Evolutionary conservation across 2,797 vertebrate genomes (phyloP), one percentile per base, ranked within the genome.

Genomic region (Ctenochaetus hawaiiensis): DNA sequence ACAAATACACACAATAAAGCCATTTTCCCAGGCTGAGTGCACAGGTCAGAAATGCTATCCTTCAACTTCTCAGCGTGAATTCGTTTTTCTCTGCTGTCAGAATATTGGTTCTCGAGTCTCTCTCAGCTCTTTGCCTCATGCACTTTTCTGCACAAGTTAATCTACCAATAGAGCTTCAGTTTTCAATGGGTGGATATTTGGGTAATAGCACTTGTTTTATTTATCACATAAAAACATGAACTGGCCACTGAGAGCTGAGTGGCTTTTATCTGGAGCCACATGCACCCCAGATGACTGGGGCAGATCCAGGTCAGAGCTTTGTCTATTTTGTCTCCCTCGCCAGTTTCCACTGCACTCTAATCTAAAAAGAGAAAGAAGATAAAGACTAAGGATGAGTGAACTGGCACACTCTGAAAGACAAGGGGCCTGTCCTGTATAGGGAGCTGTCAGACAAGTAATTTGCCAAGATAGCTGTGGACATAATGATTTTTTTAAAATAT

Each of bases 1-100:
- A 81, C 10, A 72, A 67, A 80, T 23, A 60, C 30, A 54, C 77
- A 78, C 74, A 81, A 66, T 77, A 18, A 71, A 84, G 66, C 6
- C 13, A 69, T 85, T 82, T 49, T 51, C 59, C 52, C 47, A 37
- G 73, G 57, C 44, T 73, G 61, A 75, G 72, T 67, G 67, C 69
- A 69, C 79, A 73, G 77, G 80, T 88, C 75, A 83, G 54, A 48
- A 8, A 65, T n/a, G 63, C 57, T 26, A 59, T 72, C 79, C 68
- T 44, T 72, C 58, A 60, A 41, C 44, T 72, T 62, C 74, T 65
- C 41, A 44, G 63, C 54, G 1, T 56, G 18, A 71, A 43, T 51
- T 58, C 17, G 8, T 48, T 58, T 5, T 58, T 48, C 52, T 48
- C 67, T 56, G 17, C 45, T 39, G 26, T 65, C 34, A 54, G 30